phyloP scores from a whole-genome alignment of 2,888 invertebrate species.

The Drosophila fulvimacula region DNA sequence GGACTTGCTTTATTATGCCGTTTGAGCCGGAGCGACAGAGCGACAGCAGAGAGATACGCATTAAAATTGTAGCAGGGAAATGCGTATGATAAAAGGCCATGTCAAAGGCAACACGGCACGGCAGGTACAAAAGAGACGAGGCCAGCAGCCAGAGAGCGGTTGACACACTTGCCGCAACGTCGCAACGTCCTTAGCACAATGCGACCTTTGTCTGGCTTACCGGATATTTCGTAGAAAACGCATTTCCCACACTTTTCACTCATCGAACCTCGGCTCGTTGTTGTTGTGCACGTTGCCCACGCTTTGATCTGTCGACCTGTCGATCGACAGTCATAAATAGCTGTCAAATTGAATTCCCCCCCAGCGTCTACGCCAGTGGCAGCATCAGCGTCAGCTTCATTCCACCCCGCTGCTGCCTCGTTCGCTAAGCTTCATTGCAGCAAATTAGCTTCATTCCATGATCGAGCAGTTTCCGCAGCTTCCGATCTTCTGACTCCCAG shows the following conservation, averaged over 20 bases:
- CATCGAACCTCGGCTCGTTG: not conserved
- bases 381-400: not conserved
- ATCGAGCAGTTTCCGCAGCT: slow-evolving; percentile 53
- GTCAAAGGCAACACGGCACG: slow-evolving; percentile 18
- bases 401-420: slow-evolving; percentile 12
- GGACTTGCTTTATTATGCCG: slow-evolving; percentile 67
- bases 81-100: slow-evolving; percentile 11
- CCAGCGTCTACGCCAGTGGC: slow-evolving; percentile 27
- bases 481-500: slow-evolving; percentile 43
- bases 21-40: slow-evolving; percentile 63
- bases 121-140: slow-evolving; percentile 30
- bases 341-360: slow-evolving; percentile 66
- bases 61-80: slow-evolving; percentile 71
- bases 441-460: slow-evolving; percentile 74
- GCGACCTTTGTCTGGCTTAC: slow-evolving; percentile 57
- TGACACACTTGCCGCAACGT: slow-evolving; percentile 57
- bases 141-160: slow-evolving; percentile 10
- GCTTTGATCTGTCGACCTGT: slow-evolving; percentile 57
- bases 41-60: slow-evolving; percentile 44
- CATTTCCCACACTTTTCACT: slow-evolving; percentile 74
- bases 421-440: slow-evolving; percentile 70
- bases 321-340: slow-evolving; percentile 63
- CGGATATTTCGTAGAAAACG: slow-evolving; percentile 65
- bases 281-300: slow-evolving; percentile 48
- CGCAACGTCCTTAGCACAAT: slow-evolving; percentile 68